phyloP scores from a whole-genome alignment of 1,140 invertebrate genomes.

The Euglossa dilemma region DNA sequence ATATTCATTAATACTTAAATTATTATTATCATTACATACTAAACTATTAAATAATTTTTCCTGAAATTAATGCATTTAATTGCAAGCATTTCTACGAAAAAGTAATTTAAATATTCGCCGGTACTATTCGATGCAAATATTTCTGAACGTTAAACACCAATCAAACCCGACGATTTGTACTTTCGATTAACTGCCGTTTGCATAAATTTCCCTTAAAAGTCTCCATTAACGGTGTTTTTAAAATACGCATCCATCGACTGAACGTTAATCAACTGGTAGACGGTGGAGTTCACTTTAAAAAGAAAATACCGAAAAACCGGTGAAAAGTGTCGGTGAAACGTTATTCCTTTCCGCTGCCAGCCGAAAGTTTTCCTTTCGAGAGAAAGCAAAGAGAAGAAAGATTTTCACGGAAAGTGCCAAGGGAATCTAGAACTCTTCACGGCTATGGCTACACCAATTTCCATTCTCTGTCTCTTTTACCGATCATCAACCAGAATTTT shows the following conservation, averaged over 20 bases:
- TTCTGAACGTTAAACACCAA: no score
- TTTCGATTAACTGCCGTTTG: neutral
- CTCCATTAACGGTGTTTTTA: neutral
- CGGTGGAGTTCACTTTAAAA: neutral
- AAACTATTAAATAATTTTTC: no score
- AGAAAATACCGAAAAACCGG: neutral
- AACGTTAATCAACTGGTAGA: neutral
- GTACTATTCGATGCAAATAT: no score
- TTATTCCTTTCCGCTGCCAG: neutral
- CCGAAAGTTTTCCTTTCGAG: neutral
- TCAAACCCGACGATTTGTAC: neutral
- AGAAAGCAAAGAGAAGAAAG: neutral
- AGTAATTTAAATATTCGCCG: no score
- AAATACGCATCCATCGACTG: no score
- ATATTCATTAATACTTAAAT: no score
- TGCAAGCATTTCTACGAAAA: no score
- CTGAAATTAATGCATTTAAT: no score
- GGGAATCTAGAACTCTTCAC: neutral
- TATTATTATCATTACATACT: no score
- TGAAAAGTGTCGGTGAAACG: neutral
- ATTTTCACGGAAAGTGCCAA: constrained; percentile 9
- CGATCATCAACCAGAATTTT: neutral
- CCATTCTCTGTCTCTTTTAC: constrained; percentile 19
- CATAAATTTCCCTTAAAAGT: neutral
- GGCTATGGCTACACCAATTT: neutral